Percentiles rank a stretch among this genome's conserved stretches.
Conservation (phyloP, 2,888 invertebrate species). For the Cyclophora albipunctata region DNA sequence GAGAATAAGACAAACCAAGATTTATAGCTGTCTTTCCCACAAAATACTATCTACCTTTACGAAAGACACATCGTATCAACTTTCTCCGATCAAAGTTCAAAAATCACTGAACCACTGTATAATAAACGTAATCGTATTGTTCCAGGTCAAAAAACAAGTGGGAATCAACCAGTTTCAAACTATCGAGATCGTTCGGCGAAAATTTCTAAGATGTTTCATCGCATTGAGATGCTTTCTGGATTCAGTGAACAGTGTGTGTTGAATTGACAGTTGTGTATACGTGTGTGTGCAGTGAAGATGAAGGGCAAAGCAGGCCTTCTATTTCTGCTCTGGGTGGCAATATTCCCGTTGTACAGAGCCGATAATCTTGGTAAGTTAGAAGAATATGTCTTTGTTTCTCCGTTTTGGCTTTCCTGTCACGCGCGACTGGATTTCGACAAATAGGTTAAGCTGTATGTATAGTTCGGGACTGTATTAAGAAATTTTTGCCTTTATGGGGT, state of each 20-base stretch:
- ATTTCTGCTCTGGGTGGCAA: slow-evolving; percentile 55
- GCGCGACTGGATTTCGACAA: slow-evolving; percentile 16
- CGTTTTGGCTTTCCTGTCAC: slow-evolving; percentile 18
- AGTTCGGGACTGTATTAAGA: slow-evolving; percentile 1
- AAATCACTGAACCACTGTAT: not conserved
- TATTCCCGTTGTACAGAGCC: slow-evolving; percentile 58
- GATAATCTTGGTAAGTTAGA: slow-evolving; percentile 59
- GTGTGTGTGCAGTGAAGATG: slow-evolving; percentile 31
- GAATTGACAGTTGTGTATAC: slow-evolving; percentile 23
- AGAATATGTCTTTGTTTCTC: slow-evolving; percentile 19
- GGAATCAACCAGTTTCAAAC: slow-evolving; percentile 1
- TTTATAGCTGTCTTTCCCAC: too few species aligned
- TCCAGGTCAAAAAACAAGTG: slow-evolving; percentile 7
- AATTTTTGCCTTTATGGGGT: too few species aligned
- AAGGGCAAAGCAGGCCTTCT: slow-evolving; percentile 45
- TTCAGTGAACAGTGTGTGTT: slow-evolving; percentile 14
- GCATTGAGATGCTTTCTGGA: slow-evolving; percentile 7
- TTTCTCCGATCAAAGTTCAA: not conserved
- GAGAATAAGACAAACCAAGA: too few species aligned
- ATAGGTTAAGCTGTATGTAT: slow-evolving; percentile 12
- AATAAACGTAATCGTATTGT: slow-evolving; percentile 2
- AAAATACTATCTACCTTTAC: too few species aligned
- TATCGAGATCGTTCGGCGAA: slow-evolving; percentile 1
- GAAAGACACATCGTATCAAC: too few species aligned
- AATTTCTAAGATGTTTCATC: slow-evolving; percentile 16